Base-by-base conservation (phyloP, 1,140 invertebrate genomes). In the Saccostrea cuccullata region DNA sequence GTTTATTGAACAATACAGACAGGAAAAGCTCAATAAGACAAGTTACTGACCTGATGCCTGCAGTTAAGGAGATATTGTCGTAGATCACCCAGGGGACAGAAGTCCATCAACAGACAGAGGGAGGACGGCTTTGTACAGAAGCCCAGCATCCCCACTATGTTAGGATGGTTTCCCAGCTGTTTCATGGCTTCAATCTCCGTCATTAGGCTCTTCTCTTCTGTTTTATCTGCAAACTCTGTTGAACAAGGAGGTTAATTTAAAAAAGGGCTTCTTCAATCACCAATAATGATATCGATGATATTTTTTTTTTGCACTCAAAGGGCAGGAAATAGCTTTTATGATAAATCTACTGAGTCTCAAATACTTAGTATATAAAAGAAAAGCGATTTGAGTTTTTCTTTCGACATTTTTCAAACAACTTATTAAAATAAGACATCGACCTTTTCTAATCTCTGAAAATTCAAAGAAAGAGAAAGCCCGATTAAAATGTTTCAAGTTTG, bases 31-130 rank as follows among this genome's bases (percentile, higher is more conserved):
- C 13, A 30, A 47, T 47, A 47, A 2, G 47, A 47, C 1, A 47
- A 9, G 47, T 55, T n/a, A 60, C 58, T 64, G 12, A 85, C 55
- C 55, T 85, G 40, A 15, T 85, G 84, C 30, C 84, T 58, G 55
- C 84, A 85, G 56, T 64, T 85, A 47, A 97, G 95, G 82, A 99
- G 95, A 94, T 97, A 99, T 93, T 98, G 97, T 87, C 98, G 97
- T 4, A 99, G 95, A 95, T 98, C 98, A 15, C 98, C 98, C 93
- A 97, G 98, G 64, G 97, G 96, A 93, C 98, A 99, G 94, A 97
- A 99, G 93, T 99, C 98, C n/a, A 99, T 98, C 90, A 99, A 97
- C 0, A 99, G 90, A 87, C 92, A 93, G 0, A 92, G 55, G 17
- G 90, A 87, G 5, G 87, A 77, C 5, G 83, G 88, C n/a, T 84